Evolutionary conservation across 1,140 invertebrate species (phyloP).

Genomic region (Hylyphantes graminicola): DNA sequence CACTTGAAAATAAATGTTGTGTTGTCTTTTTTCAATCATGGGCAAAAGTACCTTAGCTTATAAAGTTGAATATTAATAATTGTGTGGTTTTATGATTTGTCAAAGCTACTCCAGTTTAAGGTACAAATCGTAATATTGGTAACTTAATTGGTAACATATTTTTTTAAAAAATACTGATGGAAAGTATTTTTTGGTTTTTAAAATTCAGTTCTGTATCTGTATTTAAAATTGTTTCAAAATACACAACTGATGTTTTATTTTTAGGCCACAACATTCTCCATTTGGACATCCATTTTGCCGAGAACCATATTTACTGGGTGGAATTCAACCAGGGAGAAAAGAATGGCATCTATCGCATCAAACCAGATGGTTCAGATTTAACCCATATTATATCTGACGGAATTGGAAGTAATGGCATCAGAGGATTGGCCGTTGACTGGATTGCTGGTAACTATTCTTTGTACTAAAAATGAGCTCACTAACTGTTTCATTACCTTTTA

Average conservation of each 20-base stretch:
- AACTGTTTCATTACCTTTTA: too few relatives aligned
- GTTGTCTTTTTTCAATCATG: too few relatives aligned
- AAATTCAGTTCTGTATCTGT: too few relatives aligned
- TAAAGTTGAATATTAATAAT: neutral
- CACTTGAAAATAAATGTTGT: too few relatives aligned
- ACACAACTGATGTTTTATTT: too few relatives aligned
- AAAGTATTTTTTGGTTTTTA: too few relatives aligned
- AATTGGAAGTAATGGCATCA: slow-evolving; percentile 94
- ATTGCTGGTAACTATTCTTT: slow-evolving; percentile 75
- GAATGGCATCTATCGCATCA: slow-evolving; percentile 92
- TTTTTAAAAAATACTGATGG: too few relatives aligned
- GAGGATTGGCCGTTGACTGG: slow-evolving; percentile 95
- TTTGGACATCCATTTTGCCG: slow-evolving; percentile 86
- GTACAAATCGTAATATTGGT: too few relatives aligned
- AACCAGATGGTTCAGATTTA: slow-evolving; percentile 88
- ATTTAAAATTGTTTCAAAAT: too few relatives aligned
- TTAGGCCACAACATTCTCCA: slow-evolving; percentile 85
- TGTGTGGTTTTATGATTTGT: neutral
- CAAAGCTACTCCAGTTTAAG: too few relatives aligned
- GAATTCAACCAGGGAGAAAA: slow-evolving; percentile 90
- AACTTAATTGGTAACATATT: too few relatives aligned
- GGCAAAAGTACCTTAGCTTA: neutral
- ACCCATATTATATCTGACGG: slow-evolving; percentile 88
- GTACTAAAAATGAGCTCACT: neutral
- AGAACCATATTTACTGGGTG: slow-evolving; percentile 96